phyloP scores from a whole-genome alignment of 2,797 vertebrate genomes.

The Amphiprion clarkii region DNA sequence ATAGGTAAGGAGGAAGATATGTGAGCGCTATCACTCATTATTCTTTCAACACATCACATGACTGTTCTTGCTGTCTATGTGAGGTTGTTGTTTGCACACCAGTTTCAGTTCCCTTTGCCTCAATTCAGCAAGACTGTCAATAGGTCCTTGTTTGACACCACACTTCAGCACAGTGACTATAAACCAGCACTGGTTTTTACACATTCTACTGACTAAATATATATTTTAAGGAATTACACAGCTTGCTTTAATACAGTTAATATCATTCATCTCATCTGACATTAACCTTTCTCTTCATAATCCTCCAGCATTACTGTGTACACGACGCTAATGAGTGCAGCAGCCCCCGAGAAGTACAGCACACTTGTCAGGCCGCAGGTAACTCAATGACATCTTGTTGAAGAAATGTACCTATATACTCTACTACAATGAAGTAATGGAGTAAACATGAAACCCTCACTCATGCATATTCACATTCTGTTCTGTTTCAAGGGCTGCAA shows the following conservation, averaged over 20 bases:
- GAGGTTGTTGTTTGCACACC: slow-evolving; percentile 15
- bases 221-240: not conserved
- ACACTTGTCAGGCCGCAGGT: slow-evolving; percentile 76
- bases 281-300: not conserved
- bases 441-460: too few relatives aligned
- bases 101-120: slow-evolving; percentile 40
- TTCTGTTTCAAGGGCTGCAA: too few relatives aligned
- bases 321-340: slow-evolving; percentile 86
- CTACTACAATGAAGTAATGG: too few relatives aligned
- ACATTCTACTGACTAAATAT: not conserved
- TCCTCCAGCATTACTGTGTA: slow-evolving; percentile 81
- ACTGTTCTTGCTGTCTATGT: slow-evolving; percentile 10
- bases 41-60: slow-evolving; percentile 45
- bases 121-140: slow-evolving; percentile 36
- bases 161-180: slow-evolving; percentile 13
- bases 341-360: slow-evolving; percentile 76
- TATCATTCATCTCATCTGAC: not conserved
- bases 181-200: not conserved
- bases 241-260: not conserved
- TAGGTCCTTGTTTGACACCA: slow-evolving; percentile 38
- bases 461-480: too few relatives aligned
- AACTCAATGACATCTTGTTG: slow-evolving; percentile 16
- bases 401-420: too few relatives aligned
- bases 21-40: slow-evolving; percentile 7
- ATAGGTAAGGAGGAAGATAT: slow-evolving; percentile 72